These are phyloP conservation scores for Rynchops niger DNA, from an alignment of 2,113 vertebrate species.

Conservation along the genomic window DNA sequence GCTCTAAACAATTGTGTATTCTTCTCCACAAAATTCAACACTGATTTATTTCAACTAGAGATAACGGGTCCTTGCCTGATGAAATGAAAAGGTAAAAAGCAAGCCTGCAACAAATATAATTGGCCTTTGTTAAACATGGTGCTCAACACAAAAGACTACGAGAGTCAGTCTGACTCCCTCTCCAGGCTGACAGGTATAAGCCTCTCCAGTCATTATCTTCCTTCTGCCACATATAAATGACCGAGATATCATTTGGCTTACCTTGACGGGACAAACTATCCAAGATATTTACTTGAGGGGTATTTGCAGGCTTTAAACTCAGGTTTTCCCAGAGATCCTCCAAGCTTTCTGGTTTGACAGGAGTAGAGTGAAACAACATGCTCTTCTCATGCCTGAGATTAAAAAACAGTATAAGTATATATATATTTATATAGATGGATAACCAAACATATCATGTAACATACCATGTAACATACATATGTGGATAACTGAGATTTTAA, in stretches of 20 bases:
- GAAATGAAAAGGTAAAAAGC: conserved; percentile 7
- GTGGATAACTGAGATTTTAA: neutral
- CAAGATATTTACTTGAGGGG: conserved; percentile 77
- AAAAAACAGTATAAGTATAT: neutral
- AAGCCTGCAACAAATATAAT: conserved; percentile 17
- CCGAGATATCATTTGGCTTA: conserved; percentile 58
- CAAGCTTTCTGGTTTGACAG: conserved; percentile 80
- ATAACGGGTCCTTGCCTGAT: conserved; percentile 16
- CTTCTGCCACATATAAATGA: neutral
- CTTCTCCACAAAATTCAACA: neutral
- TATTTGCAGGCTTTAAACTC: conserved; percentile 81
- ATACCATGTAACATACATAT: neutral
- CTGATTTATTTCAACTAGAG: conserved; percentile 18
- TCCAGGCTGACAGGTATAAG: neutral
- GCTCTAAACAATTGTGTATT: conserved; percentile 10
- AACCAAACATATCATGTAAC: neutral
- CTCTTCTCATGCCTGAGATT: conserved; percentile 76
- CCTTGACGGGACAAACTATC: conserved; percentile 83
- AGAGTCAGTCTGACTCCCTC: neutral
- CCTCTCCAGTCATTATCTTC: neutral
- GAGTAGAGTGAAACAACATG: conserved; percentile 70
- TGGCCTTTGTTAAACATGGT: neutral
- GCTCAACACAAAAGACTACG: neutral
- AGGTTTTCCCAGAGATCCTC: conserved; percentile 90
- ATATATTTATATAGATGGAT: neutral